Conservation (phyloP, 2,888 invertebrate genomes). For the Thereva nobilitata region DNA sequence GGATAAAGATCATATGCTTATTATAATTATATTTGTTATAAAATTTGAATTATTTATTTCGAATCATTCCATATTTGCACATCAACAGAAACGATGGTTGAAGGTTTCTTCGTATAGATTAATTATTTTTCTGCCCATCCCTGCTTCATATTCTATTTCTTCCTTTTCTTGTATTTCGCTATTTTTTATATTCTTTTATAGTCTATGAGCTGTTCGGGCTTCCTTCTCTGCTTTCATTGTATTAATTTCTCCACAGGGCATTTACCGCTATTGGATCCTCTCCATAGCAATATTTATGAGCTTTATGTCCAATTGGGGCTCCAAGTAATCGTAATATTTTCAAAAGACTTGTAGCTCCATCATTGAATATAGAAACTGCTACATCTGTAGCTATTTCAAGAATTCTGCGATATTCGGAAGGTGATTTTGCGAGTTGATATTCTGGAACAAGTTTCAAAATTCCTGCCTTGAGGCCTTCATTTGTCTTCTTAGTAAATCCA, state of each 20-base stretch:
- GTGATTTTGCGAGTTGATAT: conserved; percentile 5
- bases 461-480: conserved; percentile 27
- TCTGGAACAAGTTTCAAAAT: conserved; percentile 23
- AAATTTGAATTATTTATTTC: too few species aligned
- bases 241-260: neutral
- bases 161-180: neutral
- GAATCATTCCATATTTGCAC: too few species aligned
- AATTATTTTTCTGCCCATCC: neutral
- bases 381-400: conserved; percentile 18
- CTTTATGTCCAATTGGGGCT: conserved; percentile 17
- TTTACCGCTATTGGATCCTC: conserved; percentile 14
- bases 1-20: too few species aligned
- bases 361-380: conserved; percentile 25
- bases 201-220: neutral
- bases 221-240: conserved; percentile 13
- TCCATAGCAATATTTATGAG: conserved; percentile 14
- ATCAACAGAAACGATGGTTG: too few species aligned
- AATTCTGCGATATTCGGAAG: too few species aligned
- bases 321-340: conserved; percentile 18
- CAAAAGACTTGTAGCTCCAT: conserved; percentile 19
- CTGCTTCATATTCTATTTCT: conserved; percentile 18
- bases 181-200: too few species aligned
- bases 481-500: conserved; percentile 42
- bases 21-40: too few species aligned
- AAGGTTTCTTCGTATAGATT: too few species aligned